Evolutionary conservation across 2,113 vertebrate species (phyloP).

Genomic region (Prunella himalayana): DNA sequence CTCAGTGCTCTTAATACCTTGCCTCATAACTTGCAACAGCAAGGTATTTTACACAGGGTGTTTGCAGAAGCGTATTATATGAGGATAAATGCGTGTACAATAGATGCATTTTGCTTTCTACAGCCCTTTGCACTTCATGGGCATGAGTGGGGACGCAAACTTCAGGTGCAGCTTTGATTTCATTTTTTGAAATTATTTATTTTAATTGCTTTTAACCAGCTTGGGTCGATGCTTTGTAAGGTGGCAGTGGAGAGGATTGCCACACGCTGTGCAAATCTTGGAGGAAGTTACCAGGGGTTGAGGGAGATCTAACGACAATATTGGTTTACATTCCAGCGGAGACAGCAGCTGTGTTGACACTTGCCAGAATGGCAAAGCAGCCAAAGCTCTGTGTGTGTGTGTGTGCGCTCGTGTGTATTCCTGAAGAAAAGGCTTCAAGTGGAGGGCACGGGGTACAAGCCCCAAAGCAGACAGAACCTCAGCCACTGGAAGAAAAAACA

Average conservation of each 20-base stretch:
- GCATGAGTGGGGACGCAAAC: accelerated
- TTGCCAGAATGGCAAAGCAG: constrained; percentile 45
- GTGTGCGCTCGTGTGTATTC: background rate
- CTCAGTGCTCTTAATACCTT: background rate
- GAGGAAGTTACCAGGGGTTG: constrained; percentile 69
- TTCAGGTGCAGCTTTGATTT: background rate
- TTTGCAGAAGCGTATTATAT: background rate
- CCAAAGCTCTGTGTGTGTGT: background rate
- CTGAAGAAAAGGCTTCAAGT: constrained; percentile 49
- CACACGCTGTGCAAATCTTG: constrained; percentile 30
- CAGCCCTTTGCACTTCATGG: background rate
- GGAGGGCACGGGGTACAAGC: background rate
- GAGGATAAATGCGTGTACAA: background rate
- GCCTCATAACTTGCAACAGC: background rate
- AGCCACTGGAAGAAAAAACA: constrained; percentile 45
- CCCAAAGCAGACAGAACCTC: background rate
- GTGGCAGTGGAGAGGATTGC: background rate
- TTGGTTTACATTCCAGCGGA: constrained; percentile 78
- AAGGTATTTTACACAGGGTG: background rate
- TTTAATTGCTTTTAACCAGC: background rate
- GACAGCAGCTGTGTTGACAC: constrained; percentile 78
- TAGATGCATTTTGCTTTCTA: background rate
- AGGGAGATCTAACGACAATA: constrained; percentile 72
- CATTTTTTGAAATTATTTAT: background rate
- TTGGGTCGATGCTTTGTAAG: background rate